These are phyloP conservation scores for Chlorodrepanis virens DNA, from an alignment of 2,113 vertebrate genomes.

Conservation along the genomic window DNA sequence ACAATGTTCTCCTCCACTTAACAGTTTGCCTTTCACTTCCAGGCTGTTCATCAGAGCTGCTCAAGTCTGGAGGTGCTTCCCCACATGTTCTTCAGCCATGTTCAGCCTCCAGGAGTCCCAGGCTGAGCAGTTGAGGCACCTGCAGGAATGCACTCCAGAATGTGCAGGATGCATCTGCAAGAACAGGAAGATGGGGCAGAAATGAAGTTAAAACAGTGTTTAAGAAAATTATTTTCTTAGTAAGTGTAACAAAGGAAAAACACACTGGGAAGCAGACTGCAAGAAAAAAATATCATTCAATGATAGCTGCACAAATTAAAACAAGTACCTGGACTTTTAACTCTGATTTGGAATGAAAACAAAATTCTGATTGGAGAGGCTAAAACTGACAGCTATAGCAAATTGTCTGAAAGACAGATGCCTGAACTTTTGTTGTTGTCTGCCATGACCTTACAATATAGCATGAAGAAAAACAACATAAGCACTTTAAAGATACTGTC, in stretches of 20 bases:
- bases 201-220: background rate
- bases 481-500: background rate
- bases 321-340: background rate
- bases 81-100: accelerated
- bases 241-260: background rate
- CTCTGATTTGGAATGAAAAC: background rate
- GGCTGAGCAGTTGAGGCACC: accelerated
- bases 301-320: background rate
- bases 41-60: background rate
- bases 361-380: background rate
- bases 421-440: background rate
- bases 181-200: background rate
- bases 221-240: background rate
- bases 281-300: background rate
- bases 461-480: background rate
- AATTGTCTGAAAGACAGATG: background rate
- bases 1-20: background rate
- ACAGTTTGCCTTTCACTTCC: background rate
- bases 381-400: background rate
- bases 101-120: background rate
- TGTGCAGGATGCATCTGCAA: background rate
- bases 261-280: background rate
- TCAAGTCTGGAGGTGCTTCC: background rate
- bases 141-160: accelerated
- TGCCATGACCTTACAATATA: background rate